phyloP scores from a whole-genome alignment of 2,797 vertebrate genomes.

The Lagorchestes hirsutus region DNA sequence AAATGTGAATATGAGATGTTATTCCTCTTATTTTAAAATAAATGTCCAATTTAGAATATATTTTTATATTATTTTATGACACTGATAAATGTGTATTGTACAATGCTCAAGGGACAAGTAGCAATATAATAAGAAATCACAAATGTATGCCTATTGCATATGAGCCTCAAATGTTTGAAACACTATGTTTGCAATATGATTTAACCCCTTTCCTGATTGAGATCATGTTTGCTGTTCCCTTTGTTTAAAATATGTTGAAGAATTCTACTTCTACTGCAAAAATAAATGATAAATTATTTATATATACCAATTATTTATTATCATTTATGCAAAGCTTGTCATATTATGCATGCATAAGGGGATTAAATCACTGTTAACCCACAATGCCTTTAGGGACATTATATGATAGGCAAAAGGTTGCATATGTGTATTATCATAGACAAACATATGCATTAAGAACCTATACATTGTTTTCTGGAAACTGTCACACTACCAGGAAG shows the following conservation, averaged over 20 bases:
- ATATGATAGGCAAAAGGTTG: conserved; percentile 82
- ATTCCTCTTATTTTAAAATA: conserved; percentile 59
- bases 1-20: conserved; percentile 30
- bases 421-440: conserved; percentile 76
- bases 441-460: conserved; percentile 78
- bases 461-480: conserved; percentile 71
- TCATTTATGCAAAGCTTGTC: conserved; percentile 99
- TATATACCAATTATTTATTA: conserved; percentile 99
- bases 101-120: conserved; percentile 42
- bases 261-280: conserved; percentile 98
- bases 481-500: conserved; percentile 59
- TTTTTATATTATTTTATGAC: conserved; percentile 67
- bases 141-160: conserved; percentile 48
- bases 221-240: conserved; percentile 84
- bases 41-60: conserved; percentile 40
- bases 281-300: conserved; percentile 99
- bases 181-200: conserved; percentile 76
- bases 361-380: conserved; percentile 96
- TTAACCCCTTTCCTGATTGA: conserved; percentile 85
- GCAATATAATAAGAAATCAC: conserved; percentile 72
- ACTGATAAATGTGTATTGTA: conserved; percentile 51
- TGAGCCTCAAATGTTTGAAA: conserved; percentile 75
- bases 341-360: conserved; percentile 98
- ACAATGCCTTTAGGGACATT: conserved; percentile 90
- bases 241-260: conserved; percentile 88